Evolutionary conservation across 1,140 invertebrate genomes (phyloP).

Genomic region (Xylocopa sonorina): DNA sequence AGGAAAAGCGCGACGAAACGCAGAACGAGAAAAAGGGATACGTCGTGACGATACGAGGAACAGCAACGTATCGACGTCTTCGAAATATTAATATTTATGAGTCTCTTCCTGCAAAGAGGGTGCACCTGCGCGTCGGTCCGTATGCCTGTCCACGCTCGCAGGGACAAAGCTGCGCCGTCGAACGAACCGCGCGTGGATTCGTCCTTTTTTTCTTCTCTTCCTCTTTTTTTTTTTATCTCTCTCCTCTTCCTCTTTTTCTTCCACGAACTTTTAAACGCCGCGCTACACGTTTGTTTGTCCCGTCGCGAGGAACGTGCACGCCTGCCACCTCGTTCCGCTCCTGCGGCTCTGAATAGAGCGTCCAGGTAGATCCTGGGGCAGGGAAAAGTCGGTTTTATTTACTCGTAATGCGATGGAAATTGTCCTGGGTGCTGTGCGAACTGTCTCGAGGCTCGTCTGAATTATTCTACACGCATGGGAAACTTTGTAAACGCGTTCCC

Average conservation of each 20-base stretch:
- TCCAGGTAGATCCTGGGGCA: background rate
- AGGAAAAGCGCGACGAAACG: background rate
- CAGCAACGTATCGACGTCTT: slow-evolving; percentile 55
- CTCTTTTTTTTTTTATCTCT: slow-evolving; percentile 4
- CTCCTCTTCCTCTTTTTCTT: too few relatives aligned
- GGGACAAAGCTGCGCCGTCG: slow-evolving; percentile 41
- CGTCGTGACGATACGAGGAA: slow-evolving; percentile 29
- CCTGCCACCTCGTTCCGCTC: background rate
- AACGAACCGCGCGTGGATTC: slow-evolving; percentile 1
- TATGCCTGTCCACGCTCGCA: slow-evolving; percentile 23
- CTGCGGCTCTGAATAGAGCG: background rate
- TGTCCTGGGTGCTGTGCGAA: too few relatives aligned
- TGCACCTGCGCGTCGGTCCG: slow-evolving; percentile 56
- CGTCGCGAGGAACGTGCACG: background rate
- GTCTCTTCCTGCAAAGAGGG: slow-evolving; percentile 28
- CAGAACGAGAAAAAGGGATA: background rate
- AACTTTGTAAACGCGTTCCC: too few relatives aligned
- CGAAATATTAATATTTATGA: slow-evolving; percentile 66
- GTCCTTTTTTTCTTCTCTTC: background rate
- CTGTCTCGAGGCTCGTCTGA: too few relatives aligned
- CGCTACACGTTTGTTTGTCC: slow-evolving; percentile 1
- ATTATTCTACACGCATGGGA: too few relatives aligned
- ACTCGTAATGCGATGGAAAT: background rate
- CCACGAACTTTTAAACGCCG: background rate
- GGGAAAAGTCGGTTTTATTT: background rate